phyloP scores from a whole-genome alignment of 2,113 vertebrate species.

The Trochalopteron elliotii region DNA sequence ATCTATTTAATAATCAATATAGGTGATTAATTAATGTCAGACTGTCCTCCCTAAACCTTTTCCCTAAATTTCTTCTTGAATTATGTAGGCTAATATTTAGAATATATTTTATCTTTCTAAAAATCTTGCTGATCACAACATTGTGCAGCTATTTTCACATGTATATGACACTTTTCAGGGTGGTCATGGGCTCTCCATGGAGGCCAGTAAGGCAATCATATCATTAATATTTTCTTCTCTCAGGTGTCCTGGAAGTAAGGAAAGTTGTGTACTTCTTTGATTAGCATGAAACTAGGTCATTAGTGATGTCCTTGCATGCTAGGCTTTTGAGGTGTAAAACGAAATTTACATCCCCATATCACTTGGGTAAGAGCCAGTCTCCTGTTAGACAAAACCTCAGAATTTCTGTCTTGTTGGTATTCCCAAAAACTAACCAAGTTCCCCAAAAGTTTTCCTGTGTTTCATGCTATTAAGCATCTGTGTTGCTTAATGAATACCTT shows the following conservation, averaged over 20 bases:
- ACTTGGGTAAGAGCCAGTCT: neutral
- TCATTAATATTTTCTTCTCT: neutral
- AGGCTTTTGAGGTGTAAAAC: neutral
- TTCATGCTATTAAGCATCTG: neutral
- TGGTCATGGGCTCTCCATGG: neutral
- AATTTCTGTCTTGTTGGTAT: neutral
- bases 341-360: neutral
- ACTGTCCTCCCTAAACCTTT: neutral
- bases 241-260: neutral
- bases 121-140: neutral
- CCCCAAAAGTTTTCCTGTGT: neutral
- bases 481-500: neutral
- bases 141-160: neutral
- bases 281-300: neutral
- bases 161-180: neutral
- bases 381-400: neutral
- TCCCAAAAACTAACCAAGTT: neutral
- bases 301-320: rapidly evolving
- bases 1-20: neutral
- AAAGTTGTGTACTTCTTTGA: neutral
- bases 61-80: neutral
- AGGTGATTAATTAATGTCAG: neutral
- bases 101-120: neutral
- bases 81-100: neutral
- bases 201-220: neutral